Evolutionary conservation across 2,797 vertebrate genomes (phyloP), one percentile per base, ranked within the genome.

Genomic region (Diceros bicornis): DNA sequence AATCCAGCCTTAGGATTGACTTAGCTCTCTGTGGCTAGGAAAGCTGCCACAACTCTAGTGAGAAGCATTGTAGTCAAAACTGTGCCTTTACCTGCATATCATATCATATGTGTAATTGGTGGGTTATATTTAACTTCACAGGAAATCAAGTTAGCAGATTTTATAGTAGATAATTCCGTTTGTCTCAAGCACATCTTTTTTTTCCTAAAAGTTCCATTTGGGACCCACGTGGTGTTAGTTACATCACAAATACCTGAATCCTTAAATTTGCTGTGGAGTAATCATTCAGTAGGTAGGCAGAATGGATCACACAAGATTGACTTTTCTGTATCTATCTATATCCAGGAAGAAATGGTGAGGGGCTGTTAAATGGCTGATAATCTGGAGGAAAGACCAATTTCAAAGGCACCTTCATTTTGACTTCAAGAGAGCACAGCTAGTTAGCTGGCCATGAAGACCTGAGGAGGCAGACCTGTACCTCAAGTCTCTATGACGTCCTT

Each of bases 41-140:
- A 84, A 34, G 2, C 8, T 41, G 94, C 62, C 32, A 66, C 29
- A 94, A 55, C 32, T 85, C 69, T 37, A 79, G 34, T 13, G 69
- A 77, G 34, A 96, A 91, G 61, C 50, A 71, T 21, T 47, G 2
- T 44, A 91, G 47, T 89, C 14, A 96, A 89, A 89, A 85, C 41
- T 82, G 10, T 95, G 23, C 32, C 57, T 85, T 96, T 85, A 79
- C 41, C 34, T 93, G 47, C 21, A 29, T 88, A 61, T 29, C 29
- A 32, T 50, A 62, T 85, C 16, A 75, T 83, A 44, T 84, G 52
- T 94, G 7, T 82, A 72, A 91, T 50, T 61, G 59, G 23, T 89
- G n/a, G 61, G 82, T 66, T 91, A 84, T 88, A 89, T 71, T 91
- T 96, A 84, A 66, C 37, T 79, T 78, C 64, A 82, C 12, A 96